Base-by-base conservation (phyloP, 2,888 invertebrate genomes). In the Escarpia spicata region DNA sequence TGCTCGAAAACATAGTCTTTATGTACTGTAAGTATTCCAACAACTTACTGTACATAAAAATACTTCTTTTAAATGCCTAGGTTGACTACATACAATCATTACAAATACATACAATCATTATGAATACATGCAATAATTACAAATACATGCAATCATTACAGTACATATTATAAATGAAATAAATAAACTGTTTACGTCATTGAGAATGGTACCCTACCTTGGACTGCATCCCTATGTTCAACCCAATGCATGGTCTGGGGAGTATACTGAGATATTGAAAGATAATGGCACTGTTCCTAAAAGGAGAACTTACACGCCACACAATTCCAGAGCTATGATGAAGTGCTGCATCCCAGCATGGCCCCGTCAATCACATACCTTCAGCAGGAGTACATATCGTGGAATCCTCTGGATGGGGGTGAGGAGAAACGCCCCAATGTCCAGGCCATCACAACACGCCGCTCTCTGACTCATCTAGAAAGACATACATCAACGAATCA, bases 321-420 rank as follows among this genome's bases (percentile, higher is more conserved):
- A 43, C 90, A 75, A n/a, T 26, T 26, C 6, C 26, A 75, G 19
- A 75, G 26, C 75, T 75, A 26, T n/a, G 52, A 26, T 19, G n/a
- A 75, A 75, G 3, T 75, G 75, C 26, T 26, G 19, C 6, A 4
- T 75, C 52, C 52, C 37, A 44, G 52, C 26, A 91, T 0, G 4
- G 2, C 15, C 31, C 43, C 43, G 8, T n/a, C 10, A 44, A 44
- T 37, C 15, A 44, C 92, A 92, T 93, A 96, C 96, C 95, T 97
- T 96, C 12, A 97, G 94, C n/a, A 97, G 95, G 3, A 97, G 95
- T 89, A 97, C 96, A 94, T 96, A 97, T 92, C 96, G 95, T 1
- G 97, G 97, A 92, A 97, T 95, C 92, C 97, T 95, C 94, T 97
- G 97, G 15, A 97, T 95, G 3, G 97, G 97, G 3, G 96, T 96